A percentile compares a stretch with the other conserved stretches of the same genome.
Conservation (phyloP, 2,888 invertebrate species). For the Acrocera orbiculus region DNA sequence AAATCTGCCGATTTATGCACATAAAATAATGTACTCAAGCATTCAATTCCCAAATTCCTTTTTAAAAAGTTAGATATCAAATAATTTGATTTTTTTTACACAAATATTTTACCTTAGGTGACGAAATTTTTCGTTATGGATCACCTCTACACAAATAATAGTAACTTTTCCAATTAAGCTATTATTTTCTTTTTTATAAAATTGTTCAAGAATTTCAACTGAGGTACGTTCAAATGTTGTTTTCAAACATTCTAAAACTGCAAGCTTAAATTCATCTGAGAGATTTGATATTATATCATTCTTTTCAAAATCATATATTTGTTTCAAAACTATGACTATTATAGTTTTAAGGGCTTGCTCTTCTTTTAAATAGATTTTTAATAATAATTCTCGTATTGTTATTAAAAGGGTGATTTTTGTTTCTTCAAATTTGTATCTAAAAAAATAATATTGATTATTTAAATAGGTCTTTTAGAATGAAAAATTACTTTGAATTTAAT, state of each 20-base stretch:
- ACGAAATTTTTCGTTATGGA: slow-evolving; percentile 45
- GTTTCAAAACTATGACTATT: slow-evolving; percentile 20
- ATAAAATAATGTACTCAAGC: slow-evolving; percentile 43
- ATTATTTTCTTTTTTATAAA: slow-evolving; percentile 40
- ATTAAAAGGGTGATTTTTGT: slow-evolving; percentile 21
- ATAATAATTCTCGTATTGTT: slow-evolving; percentile 20
- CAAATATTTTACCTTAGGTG: slow-evolving; percentile 38
- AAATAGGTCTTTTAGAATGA: neutral
- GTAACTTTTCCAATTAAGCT: slow-evolving; percentile 46
- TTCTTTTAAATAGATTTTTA: slow-evolving; percentile 21
- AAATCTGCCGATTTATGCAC: slow-evolving; percentile 38
- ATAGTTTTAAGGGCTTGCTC: slow-evolving; percentile 22
- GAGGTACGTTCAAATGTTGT: slow-evolving; percentile 20
- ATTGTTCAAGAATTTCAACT: slow-evolving; percentile 33
- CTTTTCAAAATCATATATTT: slow-evolving; percentile 21
- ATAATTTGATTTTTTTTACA: too few species aligned
- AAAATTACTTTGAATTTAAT: slow-evolving; percentile 18
- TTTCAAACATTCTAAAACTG: slow-evolving; percentile 21
- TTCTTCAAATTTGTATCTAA: slow-evolving; percentile 21
- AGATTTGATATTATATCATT: slow-evolving; percentile 16
- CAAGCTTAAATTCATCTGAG: slow-evolving; percentile 28
- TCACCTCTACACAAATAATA: slow-evolving; percentile 44
- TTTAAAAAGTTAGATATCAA: slow-evolving; percentile 5
- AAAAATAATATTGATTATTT: neutral
- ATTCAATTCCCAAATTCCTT: slow-evolving; percentile 37